Conservation (phyloP, 2,888 invertebrate species). For the Epinotia nisella region DNA sequence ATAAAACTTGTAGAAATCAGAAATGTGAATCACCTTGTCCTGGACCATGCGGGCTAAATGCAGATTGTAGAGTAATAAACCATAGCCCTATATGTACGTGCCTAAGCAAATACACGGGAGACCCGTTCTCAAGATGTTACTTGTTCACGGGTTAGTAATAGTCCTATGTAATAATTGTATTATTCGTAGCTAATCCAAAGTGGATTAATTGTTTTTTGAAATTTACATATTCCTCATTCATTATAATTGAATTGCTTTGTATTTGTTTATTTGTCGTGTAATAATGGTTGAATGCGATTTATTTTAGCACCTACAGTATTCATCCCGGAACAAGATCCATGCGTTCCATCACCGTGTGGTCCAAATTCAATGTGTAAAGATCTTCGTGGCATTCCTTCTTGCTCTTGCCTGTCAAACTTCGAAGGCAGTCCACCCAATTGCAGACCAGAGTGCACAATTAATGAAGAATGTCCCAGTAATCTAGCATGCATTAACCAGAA, state of each 20-base stretch:
- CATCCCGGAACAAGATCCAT: slow-evolving; percentile 82
- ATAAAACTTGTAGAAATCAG: slow-evolving; percentile 87
- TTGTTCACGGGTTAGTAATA: slow-evolving; percentile 71
- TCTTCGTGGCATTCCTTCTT: slow-evolving; percentile 83
- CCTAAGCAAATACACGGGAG: slow-evolving; percentile 84
- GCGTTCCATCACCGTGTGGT: slow-evolving; percentile 88
- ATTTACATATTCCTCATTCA: too few relatives aligned
- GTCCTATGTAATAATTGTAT: neutral
- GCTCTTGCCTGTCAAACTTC: slow-evolving; percentile 86
- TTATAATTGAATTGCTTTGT: too few relatives aligned
- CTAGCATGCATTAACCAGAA: slow-evolving; percentile 88
- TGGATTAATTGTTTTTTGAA: too few relatives aligned
- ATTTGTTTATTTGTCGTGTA: neutral
- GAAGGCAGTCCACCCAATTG: slow-evolving; percentile 88
- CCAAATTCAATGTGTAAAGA: slow-evolving; percentile 86
- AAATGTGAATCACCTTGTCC: slow-evolving; percentile 90
- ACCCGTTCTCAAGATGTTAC: slow-evolving; percentile 88
- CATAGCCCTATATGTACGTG: slow-evolving; percentile 90
- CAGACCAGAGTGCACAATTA: slow-evolving; percentile 87
- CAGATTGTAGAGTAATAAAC: slow-evolving; percentile 89
- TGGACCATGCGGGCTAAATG: slow-evolving; percentile 88
- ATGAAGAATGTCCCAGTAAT: slow-evolving; percentile 87
- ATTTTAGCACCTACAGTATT: slow-evolving; percentile 64
- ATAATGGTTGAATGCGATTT: slow-evolving; percentile 1
- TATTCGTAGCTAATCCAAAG: neutral